Conservation (phyloP, 2,797 vertebrate genomes). For the Acipenser transmontanus region DNA sequence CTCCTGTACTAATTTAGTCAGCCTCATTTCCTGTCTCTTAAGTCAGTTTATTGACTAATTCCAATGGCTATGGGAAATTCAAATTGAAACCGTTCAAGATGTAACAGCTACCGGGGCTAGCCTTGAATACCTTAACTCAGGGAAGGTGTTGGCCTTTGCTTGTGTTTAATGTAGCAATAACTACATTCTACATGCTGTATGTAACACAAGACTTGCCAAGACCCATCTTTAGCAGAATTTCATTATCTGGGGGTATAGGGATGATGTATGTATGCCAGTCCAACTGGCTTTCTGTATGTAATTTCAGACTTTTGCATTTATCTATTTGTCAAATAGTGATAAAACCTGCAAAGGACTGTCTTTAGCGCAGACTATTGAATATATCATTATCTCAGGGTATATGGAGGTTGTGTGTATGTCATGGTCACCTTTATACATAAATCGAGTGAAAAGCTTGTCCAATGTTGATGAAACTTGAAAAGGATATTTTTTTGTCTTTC, state of each 20-base stretch:
- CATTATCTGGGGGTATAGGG: too few relatives aligned
- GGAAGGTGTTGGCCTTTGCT: too few relatives aligned
- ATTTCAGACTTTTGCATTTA: background rate
- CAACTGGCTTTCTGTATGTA: background rate
- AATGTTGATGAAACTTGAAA: too few relatives aligned
- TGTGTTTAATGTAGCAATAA: constrained; percentile 34
- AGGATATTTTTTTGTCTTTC: too few relatives aligned
- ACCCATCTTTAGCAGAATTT: background rate
- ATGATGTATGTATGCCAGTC: background rate
- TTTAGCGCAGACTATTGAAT: too few relatives aligned
- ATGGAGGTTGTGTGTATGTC: too few relatives aligned
- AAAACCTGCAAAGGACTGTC: too few relatives aligned
- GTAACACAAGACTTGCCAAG: constrained; percentile 8
- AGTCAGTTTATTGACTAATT: constrained; percentile 33
- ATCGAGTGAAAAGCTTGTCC: too few relatives aligned
- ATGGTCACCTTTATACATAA: too few relatives aligned
- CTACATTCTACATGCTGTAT: constrained; percentile 18
- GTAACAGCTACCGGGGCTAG: constrained; percentile 59
- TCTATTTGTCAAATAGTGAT: too few relatives aligned
- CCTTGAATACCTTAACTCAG: constrained; percentile 42
- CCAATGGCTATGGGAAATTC: constrained; percentile 42
- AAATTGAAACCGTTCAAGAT: constrained; percentile 69
- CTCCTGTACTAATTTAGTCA: constrained; percentile 29
- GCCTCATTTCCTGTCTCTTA: constrained; percentile 15
- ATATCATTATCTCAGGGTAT: too few relatives aligned